These are phyloP conservation scores for Eonycteris spelaea DNA, from an alignment of 2,113 vertebrate genomes.

Conservation along the genomic window DNA sequence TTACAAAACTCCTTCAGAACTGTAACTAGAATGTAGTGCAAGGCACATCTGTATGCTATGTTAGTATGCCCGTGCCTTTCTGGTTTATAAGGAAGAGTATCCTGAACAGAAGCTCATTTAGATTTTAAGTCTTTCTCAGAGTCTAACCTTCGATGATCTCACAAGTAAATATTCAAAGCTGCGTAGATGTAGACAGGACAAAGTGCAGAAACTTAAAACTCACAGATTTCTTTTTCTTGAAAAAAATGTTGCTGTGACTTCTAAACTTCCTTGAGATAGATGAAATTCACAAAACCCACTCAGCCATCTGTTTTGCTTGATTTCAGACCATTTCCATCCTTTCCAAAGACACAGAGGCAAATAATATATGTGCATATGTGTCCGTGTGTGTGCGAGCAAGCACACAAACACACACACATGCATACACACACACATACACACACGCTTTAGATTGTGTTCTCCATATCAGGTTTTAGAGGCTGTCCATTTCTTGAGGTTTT, in stretches of 20 bases:
- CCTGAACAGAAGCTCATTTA: not conserved
- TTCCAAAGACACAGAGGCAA: slow-evolving; percentile 27
- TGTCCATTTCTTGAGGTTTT: not conserved
- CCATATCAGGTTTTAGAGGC: not conserved
- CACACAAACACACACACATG: rapidly evolving
- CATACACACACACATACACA: not conserved
- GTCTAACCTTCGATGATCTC: not conserved
- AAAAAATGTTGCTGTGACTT: slow-evolving; percentile 36
- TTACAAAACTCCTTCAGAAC: not conserved
- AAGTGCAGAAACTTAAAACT: slow-evolving; percentile 18
- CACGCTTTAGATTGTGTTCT: not conserved
- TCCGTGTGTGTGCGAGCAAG: not conserved
- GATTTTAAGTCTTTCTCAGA: not conserved
- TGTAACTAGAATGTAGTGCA: too few species aligned
- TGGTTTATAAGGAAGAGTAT: not conserved
- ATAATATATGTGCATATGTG: not conserved
- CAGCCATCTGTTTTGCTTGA: slow-evolving; percentile 55
- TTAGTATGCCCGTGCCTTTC: not conserved
- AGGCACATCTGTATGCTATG: not conserved
- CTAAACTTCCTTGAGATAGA: slow-evolving; percentile 43
- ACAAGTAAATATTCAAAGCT: slow-evolving; percentile 29
- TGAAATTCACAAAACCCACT: slow-evolving; percentile 51
- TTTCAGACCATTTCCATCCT: slow-evolving; percentile 61
- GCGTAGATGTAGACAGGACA: slow-evolving; percentile 27
- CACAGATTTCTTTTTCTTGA: slow-evolving; percentile 27